A percentile compares a stretch with the other conserved stretches of the same genome.
Evolutionary conservation across 2,888 invertebrate genomes (phyloP).

Genomic region (Pterostichus niger): DNA sequence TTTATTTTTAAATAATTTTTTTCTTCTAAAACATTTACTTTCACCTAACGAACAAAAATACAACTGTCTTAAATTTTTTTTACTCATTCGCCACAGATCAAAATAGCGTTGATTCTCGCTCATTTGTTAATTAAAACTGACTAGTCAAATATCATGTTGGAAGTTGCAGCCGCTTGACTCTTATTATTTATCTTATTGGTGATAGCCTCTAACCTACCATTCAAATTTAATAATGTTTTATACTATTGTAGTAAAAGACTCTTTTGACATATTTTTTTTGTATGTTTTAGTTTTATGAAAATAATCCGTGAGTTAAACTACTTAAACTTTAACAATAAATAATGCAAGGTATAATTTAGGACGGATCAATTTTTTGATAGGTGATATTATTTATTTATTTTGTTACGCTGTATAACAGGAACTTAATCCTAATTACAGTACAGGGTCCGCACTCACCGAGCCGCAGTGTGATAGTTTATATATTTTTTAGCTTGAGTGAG

Average conservation of each 20-base stretch:
- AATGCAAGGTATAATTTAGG: too few relatives aligned
- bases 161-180: slow-evolving; percentile 2
- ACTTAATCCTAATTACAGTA: too few relatives aligned
- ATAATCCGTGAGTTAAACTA: too few relatives aligned
- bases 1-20: slow-evolving; percentile 5
- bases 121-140: slow-evolving; percentile 38
- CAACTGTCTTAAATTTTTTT: too few relatives aligned
- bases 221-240: neutral
- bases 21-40: slow-evolving; percentile 16
- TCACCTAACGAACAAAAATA: slow-evolving; percentile 6
- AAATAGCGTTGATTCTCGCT: slow-evolving; percentile 31
- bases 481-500: too few relatives aligned
- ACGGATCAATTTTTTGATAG: too few relatives aligned
- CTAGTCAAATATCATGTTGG: slow-evolving; percentile 34
- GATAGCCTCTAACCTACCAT: slow-evolving; percentile 27
- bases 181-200: neutral
- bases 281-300: too few relatives aligned
- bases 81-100: slow-evolving; percentile 7
- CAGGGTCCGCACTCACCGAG: too few relatives aligned
- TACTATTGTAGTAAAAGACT: neutral
- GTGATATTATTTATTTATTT: too few relatives aligned
- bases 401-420: too few relatives aligned
- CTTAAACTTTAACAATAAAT: too few relatives aligned
- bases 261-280: neutral
- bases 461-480: too few relatives aligned